Conservation (phyloP, 2,113 vertebrate genomes). For the Pleuronectes platessa region DNA sequence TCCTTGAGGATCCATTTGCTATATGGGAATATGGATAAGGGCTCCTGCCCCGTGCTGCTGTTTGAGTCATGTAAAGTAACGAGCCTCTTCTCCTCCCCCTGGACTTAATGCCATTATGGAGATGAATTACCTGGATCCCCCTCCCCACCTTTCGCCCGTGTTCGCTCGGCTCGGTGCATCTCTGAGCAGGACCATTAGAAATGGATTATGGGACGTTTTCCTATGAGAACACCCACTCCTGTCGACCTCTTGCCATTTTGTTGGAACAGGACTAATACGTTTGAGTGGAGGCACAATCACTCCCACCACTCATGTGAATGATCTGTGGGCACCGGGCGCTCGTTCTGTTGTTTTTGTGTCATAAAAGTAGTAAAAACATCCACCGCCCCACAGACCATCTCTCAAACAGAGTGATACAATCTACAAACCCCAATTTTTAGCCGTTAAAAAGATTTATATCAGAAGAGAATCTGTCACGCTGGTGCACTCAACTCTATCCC, state of each 20-base stretch:
- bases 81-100: slow-evolving; percentile 69
- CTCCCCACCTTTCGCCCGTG: slow-evolving; percentile 36
- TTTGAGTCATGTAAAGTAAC: slow-evolving; percentile 69
- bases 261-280: slow-evolving; percentile 56
- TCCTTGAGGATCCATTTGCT: slow-evolving; percentile 70
- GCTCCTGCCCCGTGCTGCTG: slow-evolving; percentile 30
- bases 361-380: slow-evolving; percentile 40
- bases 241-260: slow-evolving; percentile 59
- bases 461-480: background rate
- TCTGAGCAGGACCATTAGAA: slow-evolving; percentile 71
- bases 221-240: slow-evolving; percentile 45
- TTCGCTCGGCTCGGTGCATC: slow-evolving; percentile 60
- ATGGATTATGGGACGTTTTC: slow-evolving; percentile 71
- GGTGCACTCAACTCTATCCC: background rate
- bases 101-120: slow-evolving; percentile 73
- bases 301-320: slow-evolving; percentile 38
- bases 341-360: slow-evolving; percentile 4
- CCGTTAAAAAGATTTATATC: slow-evolving; percentile 2
- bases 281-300: slow-evolving; percentile 46
- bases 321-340: slow-evolving; percentile 34
- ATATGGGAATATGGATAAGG: slow-evolving; percentile 53
- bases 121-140: slow-evolving; percentile 66
- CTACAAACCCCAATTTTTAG: slow-evolving; percentile 3
- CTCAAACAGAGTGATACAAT: slow-evolving; percentile 9
- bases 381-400: slow-evolving; percentile 9